A percentile compares a stretch with the other conserved stretches of the same genome.
phyloP scores from a whole-genome alignment of 2,797 vertebrate genomes.

The Malacoctenus gilli region DNA sequence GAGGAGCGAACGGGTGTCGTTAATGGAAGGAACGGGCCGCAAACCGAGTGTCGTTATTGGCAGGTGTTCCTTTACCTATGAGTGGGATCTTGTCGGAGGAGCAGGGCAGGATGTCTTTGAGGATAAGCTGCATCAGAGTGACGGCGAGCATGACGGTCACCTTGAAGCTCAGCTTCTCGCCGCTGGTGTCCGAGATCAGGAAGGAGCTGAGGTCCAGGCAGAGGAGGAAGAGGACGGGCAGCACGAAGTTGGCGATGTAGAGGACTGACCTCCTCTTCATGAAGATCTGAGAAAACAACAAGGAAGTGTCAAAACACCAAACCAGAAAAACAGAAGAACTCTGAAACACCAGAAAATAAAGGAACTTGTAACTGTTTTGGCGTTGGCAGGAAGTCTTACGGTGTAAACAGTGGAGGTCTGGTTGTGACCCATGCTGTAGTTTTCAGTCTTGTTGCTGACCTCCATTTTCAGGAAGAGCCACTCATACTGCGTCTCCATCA shows the following conservation, averaged over 20 bases:
- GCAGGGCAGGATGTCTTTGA: constrained; percentile 83
- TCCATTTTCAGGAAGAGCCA: constrained; percentile 67
- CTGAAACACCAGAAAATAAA: no score
- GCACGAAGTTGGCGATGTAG: constrained; percentile 61
- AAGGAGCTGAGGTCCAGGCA: constrained; percentile 82
- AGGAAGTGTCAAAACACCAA: no score
- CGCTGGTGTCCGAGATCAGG: constrained; percentile 70
- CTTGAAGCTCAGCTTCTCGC: constrained; percentile 83
- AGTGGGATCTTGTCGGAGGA: constrained; percentile 79
- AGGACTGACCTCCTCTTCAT: constrained; percentile 55
- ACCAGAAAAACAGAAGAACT: neutral
- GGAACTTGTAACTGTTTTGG: no score
- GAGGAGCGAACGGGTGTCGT: neutral
- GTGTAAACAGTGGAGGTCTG: constrained; percentile 59
- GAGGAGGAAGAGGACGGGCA: constrained; percentile 73
- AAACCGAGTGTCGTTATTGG: no score
- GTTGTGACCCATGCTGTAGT: rapidly evolving
- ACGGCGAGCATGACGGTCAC: constrained; percentile 81
- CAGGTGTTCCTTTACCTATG: constrained; percentile 85
- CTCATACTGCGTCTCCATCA: constrained; percentile 61
- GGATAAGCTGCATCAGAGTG: constrained; percentile 84
- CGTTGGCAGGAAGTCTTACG: no score
- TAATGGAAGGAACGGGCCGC: neutral
- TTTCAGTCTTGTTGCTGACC: neutral
- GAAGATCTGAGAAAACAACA: constrained; percentile 55